Evolutionary conservation across 1,140 invertebrate genomes (phyloP), one percentile per base, ranked within the genome.

Genomic region (Parapsyche elsis): DNA sequence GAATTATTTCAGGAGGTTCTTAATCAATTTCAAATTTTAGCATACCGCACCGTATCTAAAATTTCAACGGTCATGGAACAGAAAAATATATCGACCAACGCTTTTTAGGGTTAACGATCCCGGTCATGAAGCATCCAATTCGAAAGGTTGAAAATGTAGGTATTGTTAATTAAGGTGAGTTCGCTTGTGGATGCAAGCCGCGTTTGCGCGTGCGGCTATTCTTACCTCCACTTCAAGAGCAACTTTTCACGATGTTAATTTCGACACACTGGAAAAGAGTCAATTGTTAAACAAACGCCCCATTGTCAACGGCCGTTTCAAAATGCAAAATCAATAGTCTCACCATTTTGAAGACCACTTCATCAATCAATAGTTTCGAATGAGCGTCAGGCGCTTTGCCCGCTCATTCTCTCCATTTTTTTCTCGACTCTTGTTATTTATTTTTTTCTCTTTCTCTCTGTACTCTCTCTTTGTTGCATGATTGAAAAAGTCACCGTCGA

Each of bases 291-390:
- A 76, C 77, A 46, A 76, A 64, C 77, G n/a, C n/a, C 24, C 71
- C 70, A 78, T 81, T 57, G 46, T 61, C 57, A 44, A 76, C 53
- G 38, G 61, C 75, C 71, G 71, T 76, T 81, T 78, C 71, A 46
- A 79, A 81, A 14, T 76, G 73, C 73, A 77, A 79, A 79, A 73
- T 71, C 77, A 79, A 81, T 79, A 70, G 73, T 30, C 77, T 24
- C 24, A 76, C 45, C n/a, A 16, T 21, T 14, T 76, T 24, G 77
- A 76, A 78, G 76, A 78, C 64, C 71, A 73, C 81, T 80, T 71
- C 78, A 82, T 82, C 78, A 75, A 80, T 82, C 81, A 82, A 73
- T 78, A 75, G 79, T 74, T 80, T 67, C 45, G 19, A 57, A 82
- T 49, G 71, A 80, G 76, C 76, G 26, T 30, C 59, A 46, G 61